Conservation (phyloP, 2,113 vertebrate species). For the Ameiurus melas region DNA sequence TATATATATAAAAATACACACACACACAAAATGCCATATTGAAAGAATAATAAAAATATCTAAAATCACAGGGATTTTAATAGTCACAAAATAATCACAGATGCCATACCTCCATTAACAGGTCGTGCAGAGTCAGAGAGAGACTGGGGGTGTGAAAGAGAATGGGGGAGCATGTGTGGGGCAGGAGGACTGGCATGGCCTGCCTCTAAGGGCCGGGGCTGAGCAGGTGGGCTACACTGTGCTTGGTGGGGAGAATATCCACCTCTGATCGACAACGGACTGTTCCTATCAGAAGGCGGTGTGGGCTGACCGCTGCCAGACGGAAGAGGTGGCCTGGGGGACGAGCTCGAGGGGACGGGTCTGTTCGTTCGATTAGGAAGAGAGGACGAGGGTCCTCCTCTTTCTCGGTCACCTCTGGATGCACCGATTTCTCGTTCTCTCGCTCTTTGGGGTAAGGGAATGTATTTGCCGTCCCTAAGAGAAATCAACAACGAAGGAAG, state of each 20-base stretch:
- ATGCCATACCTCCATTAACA: conserved; percentile 70
- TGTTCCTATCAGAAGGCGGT: conserved; percentile 68
- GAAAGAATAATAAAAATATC: neutral
- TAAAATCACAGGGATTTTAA: neutral
- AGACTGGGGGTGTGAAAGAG: conserved; percentile 72
- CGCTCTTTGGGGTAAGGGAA: conserved; percentile 85
- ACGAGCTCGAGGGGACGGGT: conserved; percentile 65
- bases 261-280: conserved; percentile 69
- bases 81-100: neutral
- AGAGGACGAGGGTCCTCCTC: conserved; percentile 66
- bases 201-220: conserved; percentile 46
- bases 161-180: conserved; percentile 67
- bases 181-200: conserved; percentile 56
- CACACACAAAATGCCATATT: neutral
- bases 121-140: conserved; percentile 68
- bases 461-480: conserved; percentile 84
- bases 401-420: conserved; percentile 60
- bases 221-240: conserved; percentile 72
- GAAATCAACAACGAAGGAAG: neutral
- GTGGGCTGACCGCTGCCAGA: conserved; percentile 58
- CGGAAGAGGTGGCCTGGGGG: conserved; percentile 60
- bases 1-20: too few species aligned
- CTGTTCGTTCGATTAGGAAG: conserved; percentile 69
- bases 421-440: conserved; percentile 81
- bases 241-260: conserved; percentile 76